Percentiles rank a stretch among this genome's conserved stretches.
phyloP scores from a whole-genome alignment of 2,797 vertebrate species.

The Sternarchorhynchus goeldii region DNA sequence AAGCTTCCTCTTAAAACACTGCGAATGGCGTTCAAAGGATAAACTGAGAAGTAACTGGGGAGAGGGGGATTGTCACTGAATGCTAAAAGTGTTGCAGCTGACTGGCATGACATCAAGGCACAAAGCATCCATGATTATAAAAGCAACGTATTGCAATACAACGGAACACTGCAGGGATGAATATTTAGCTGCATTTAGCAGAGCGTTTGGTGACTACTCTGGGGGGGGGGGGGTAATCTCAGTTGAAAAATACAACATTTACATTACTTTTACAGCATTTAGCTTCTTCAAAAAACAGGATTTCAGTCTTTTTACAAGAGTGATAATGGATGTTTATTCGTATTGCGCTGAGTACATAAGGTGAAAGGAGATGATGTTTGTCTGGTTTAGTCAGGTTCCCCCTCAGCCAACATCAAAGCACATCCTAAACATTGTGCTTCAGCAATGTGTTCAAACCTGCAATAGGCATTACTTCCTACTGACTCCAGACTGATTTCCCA shows the following conservation, averaged over 20 bases:
- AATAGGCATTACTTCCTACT: background rate
- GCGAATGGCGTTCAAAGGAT: background rate
- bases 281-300: no score
- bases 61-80: background rate
- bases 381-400: background rate
- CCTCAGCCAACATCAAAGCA: slow-evolving; percentile 24
- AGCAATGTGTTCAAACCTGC: slow-evolving; percentile 18
- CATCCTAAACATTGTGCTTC: slow-evolving; percentile 12
- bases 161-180: no score
- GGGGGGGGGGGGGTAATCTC: background rate
- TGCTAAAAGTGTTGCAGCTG: background rate
- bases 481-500: slow-evolving; percentile 32
- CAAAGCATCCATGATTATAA: no score
- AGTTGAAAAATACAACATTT: no score
- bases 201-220: background rate
- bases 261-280: no score
- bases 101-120: background rate
- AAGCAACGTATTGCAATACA: background rate
- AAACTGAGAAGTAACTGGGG: background rate
- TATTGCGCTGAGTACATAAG: background rate
- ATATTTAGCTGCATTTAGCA: background rate
- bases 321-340: background rate
- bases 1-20: slow-evolving; percentile 28
- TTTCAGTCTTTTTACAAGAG: background rate
- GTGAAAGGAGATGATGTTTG: background rate